These are phyloP conservation scores for Geophilus truncorum DNA, from an alignment of 2,888 invertebrate genomes.

Conservation along the genomic window DNA sequence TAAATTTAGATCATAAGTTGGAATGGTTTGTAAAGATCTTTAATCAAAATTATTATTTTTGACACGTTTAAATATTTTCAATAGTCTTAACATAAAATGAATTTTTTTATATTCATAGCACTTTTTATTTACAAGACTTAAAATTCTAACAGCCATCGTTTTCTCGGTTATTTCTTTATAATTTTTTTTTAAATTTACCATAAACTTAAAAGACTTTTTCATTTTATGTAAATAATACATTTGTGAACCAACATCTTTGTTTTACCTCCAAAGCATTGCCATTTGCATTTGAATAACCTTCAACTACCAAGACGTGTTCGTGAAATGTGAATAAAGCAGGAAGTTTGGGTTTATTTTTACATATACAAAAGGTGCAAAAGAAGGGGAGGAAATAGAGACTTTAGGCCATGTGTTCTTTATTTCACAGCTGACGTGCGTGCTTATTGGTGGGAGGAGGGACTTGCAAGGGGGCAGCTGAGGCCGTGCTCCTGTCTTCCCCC, in stretches of 20 bases:
- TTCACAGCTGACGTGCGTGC: slow-evolving; percentile 4
- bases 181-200: too few relatives aligned
- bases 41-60: too few relatives aligned
- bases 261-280: too few relatives aligned
- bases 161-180: too few relatives aligned
- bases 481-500: not conserved
- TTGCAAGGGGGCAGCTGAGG: not conserved
- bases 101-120: too few relatives aligned
- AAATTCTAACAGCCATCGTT: too few relatives aligned
- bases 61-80: too few relatives aligned
- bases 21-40: too few relatives aligned
- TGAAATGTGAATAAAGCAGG: not conserved
- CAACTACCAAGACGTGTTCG: not conserved
- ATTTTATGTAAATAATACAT: not conserved
- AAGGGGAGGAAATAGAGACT: not conserved
- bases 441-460: not conserved
- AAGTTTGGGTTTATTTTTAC: not conserved
- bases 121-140: too few relatives aligned
- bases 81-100: too few relatives aligned
- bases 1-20: too few relatives aligned
- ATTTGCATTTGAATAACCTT: not conserved
- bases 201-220: not conserved
- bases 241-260: too few relatives aligned
- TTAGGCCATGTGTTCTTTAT: not conserved
- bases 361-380: not conserved